Evolutionary conservation across 64 coral and sea anemone species (phyloP).

Genomic region (Stylophora pistillata): DNA sequence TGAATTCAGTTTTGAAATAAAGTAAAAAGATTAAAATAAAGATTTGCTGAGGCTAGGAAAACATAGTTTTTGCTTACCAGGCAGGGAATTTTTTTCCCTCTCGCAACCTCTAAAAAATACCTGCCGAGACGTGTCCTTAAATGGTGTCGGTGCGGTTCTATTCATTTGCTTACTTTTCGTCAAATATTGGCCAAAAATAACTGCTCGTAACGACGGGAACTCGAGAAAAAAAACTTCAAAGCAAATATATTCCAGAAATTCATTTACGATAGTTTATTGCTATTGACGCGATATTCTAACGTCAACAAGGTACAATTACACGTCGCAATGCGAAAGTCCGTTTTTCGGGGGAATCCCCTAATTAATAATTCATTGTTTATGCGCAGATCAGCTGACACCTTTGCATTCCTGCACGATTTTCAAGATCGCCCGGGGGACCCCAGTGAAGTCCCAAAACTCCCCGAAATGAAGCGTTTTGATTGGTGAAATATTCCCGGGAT

Average conservation of each 20-base stretch:
- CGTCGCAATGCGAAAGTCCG: constrained; percentile 13
- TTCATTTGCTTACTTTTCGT: no score
- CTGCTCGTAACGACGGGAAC: neutral
- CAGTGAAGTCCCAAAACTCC: neutral
- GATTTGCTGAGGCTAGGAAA: neutral
- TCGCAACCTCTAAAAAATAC: neutral
- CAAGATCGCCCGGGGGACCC: constrained; percentile 18
- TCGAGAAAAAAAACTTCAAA: neutral
- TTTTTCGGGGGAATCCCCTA: constrained; percentile 89
- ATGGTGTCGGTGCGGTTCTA: no score
- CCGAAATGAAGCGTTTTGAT: constrained; percentile 37
- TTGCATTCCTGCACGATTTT: constrained; percentile 3
- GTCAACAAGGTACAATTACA: neutral
- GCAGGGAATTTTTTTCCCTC: neutral
- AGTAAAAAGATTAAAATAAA: neutral
- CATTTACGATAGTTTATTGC: neutral
- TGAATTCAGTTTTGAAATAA: neutral
- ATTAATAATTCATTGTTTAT: constrained; percentile 36
- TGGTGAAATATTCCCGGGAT: constrained; percentile 9
- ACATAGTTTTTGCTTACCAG: neutral
- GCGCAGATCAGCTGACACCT: neutral
- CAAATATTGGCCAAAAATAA: neutral
- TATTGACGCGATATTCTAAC: neutral
- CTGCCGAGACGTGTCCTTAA: neutral
- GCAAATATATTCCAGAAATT: no score